phyloP scores from a whole-genome alignment of 2,113 vertebrate genomes.

The Cygnus buccinator region DNA sequence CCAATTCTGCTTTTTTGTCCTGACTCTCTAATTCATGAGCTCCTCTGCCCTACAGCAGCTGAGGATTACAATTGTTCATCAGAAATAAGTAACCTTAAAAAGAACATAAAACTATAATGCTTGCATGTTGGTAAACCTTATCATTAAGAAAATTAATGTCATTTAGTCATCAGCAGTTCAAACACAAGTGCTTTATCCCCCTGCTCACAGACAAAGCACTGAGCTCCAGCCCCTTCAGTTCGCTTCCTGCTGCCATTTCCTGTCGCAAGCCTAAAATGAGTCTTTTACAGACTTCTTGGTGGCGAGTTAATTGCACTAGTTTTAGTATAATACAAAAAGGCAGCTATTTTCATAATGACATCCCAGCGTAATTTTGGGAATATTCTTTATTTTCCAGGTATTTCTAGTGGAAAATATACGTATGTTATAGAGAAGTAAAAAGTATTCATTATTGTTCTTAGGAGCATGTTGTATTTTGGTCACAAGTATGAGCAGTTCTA shows the following conservation, averaged over 20 bases:
- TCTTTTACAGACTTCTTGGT: background rate
- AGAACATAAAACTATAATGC: background rate
- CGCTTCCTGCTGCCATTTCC: conserved; percentile 70
- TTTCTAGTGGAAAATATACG: background rate
- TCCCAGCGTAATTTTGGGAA: background rate
- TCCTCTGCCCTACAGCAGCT: background rate
- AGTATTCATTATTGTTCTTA: background rate
- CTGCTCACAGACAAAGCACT: background rate
- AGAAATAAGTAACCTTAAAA: background rate
- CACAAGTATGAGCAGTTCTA: background rate
- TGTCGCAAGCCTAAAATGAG: background rate
- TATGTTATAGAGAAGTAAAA: background rate
- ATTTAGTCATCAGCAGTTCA: background rate
- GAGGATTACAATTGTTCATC: background rate
- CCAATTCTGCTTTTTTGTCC: background rate
- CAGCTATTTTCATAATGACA: background rate
- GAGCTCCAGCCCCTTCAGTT: conserved; percentile 26
- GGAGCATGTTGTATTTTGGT: background rate
- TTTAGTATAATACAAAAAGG: background rate
- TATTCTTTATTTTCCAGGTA: background rate
- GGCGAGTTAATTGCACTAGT: background rate
- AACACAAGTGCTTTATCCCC: background rate
- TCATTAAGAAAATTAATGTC: background rate
- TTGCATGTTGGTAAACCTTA: background rate
- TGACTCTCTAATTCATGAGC: background rate